Base-by-base conservation (phyloP, 2,113 vertebrate genomes). In the Micronycteris hirsuta region DNA sequence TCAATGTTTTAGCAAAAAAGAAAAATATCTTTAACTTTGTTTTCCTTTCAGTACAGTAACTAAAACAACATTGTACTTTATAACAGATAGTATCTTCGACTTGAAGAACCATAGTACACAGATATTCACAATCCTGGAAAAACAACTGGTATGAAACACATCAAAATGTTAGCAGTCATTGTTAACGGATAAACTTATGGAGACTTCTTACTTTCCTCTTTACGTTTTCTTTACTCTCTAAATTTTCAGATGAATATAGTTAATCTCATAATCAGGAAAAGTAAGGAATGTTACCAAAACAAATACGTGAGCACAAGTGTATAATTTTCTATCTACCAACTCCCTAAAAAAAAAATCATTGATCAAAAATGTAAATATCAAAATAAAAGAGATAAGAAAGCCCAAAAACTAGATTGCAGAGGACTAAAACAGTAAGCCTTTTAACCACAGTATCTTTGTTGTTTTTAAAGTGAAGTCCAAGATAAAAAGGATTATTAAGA, bases 401-500 rank as follows among this genome's bases (percentile, higher is more conserved):
- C 6, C 22, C 78, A 88, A 89, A 89, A 17, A 16, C 9, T 81
- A 74, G 12, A 77, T 86, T 95, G 94, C 47, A 22, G n/a, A 67
- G 4, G 3, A 82, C 22, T 88, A 86, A 89, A 95, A 52, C 36
- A 38, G 15, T 61, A 86, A 7, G 26, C 4, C 63, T 81, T 91
- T 95, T 91, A 94, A 65, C 45, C n/a, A 85, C 31, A 78, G 77
- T 63, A 78, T 43, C 26, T 77, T 88, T 91, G 54, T 49, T 38
- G 13, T 65, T 90, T 85, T 80, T 95, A 24, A 83, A 84, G 5
- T 67, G 17, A 87, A 86, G 3, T 77, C 16, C 49, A 90, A 94
- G 77, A 90, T 89, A 45, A 89, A 93, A 94, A 74, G 87, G n/a
- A 94, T 41, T 89, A 19, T 80, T 93, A 94, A 83, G 56, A 61